phyloP scores from a whole-genome alignment of 2,888 invertebrate genomes.

The Chydorus sphaericus region DNA sequence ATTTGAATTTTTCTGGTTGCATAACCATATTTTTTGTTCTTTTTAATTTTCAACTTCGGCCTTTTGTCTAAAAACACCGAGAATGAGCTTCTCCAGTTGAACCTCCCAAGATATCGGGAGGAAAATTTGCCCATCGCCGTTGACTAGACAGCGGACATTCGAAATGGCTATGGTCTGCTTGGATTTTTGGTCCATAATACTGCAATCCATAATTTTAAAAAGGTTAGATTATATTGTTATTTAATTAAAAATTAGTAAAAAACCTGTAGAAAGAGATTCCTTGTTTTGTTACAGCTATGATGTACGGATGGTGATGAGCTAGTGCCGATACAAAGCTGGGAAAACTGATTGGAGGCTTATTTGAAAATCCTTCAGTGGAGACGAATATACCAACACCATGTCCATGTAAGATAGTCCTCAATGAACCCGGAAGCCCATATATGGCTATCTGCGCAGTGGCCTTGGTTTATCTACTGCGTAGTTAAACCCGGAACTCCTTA shows the following conservation, averaged over 20 bases:
- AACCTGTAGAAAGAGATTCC: conserved; percentile 8
- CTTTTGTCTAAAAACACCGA: no score
- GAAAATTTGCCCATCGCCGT: conserved; percentile 6
- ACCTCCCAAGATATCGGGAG: conserved; percentile 4
- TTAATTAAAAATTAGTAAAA: no score
- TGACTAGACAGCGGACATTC: background rate
- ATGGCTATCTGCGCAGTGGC: no score
- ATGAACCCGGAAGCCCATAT: no score
- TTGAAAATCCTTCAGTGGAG: conserved; percentile 7
- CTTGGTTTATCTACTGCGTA: no score
- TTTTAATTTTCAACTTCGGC: no score
- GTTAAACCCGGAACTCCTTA: no score
- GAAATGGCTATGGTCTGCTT: conserved; percentile 6
- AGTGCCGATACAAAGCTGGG: background rate
- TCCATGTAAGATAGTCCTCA: no score
- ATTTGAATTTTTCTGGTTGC: no score
- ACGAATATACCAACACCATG: conserved; percentile 13
- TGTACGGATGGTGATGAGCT: conserved; percentile 8
- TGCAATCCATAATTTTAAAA: no score
- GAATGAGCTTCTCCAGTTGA: conserved; percentile 3
- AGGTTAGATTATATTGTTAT: no score
- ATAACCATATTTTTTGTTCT: no score
- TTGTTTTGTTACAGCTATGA: conserved; percentile 5
- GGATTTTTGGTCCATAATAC: conserved; percentile 1
- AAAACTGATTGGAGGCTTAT: conserved; percentile 8